Conservation (phyloP, 2,113 vertebrate genomes). For the Oxyura jamaicensis region DNA sequence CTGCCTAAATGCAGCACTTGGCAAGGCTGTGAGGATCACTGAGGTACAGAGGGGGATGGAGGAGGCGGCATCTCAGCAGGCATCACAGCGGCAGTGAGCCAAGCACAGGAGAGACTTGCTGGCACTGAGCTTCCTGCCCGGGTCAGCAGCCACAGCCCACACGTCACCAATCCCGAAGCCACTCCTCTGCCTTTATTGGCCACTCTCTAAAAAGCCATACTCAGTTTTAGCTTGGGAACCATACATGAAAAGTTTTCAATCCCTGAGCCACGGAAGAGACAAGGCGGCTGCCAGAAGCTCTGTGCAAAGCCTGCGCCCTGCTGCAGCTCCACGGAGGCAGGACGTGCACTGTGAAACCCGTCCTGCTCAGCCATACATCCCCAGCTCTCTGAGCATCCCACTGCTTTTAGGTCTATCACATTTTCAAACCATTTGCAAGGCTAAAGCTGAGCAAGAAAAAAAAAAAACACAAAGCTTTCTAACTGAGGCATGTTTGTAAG, state of each 20-base stretch:
- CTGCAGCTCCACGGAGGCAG: not conserved
- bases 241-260: rapidly evolving
- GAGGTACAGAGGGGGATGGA: not conserved
- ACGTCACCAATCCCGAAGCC: not conserved
- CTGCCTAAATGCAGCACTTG: not conserved
- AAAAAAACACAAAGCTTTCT: rapidly evolving
- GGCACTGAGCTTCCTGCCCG: not conserved
- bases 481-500: not conserved
- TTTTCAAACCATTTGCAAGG: rapidly evolving
- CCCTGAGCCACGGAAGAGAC: rapidly evolving
- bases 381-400: not conserved
- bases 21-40: not conserved
- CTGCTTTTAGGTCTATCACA: not conserved
- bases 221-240: not conserved
- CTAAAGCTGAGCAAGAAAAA: not conserved
- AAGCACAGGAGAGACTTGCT: not conserved
- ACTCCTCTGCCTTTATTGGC: not conserved
- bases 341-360: rapidly evolving
- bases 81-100: not conserved
- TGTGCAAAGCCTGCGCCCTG: not conserved
- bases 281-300: not conserved
- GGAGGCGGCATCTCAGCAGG: not conserved
- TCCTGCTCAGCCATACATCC: not conserved
- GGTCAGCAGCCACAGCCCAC: not conserved
- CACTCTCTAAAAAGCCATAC: not conserved